Conservation (phyloP, 1,140 invertebrate species). For the Drosophila cardini region DNA sequence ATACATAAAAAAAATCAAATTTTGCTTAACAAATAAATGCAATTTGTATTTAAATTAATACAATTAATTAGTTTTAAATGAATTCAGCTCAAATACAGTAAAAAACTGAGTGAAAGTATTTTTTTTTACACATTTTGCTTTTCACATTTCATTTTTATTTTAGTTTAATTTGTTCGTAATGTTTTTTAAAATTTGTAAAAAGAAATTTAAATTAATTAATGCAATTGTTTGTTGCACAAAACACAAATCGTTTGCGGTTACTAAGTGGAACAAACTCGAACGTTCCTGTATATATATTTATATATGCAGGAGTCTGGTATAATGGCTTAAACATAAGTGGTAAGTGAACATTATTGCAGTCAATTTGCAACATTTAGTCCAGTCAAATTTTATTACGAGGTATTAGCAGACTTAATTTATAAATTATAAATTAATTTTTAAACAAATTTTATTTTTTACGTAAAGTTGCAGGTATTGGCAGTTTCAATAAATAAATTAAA, state of each 20-base stretch:
- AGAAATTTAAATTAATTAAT: constrained; percentile 25
- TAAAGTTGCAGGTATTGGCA: too few relatives aligned
- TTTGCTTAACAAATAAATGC: too few relatives aligned
- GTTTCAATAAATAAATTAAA: too few relatives aligned
- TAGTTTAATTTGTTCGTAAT: background rate
- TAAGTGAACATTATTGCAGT: background rate
- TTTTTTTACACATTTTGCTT: background rate
- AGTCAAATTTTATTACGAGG: background rate
- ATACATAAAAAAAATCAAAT: too few relatives aligned
- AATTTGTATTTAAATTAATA: too few relatives aligned
- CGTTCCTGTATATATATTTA: background rate
- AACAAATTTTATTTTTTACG: too few relatives aligned
- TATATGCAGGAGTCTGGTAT: background rate
- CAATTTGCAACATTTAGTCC: constrained; percentile 1
- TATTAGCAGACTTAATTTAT: background rate
- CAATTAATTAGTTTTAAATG: too few relatives aligned
- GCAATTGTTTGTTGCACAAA: constrained; percentile 31
- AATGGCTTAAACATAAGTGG: background rate
- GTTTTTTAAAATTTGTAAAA: constrained; percentile 2
- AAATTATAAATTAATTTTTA: too few relatives aligned
- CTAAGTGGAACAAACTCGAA: background rate
- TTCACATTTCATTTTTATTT: background rate
- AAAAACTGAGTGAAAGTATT: background rate
- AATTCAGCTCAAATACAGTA: background rate
- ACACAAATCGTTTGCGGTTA: constrained; percentile 25